Percentiles rank a stretch among this genome's conserved stretches.
phyloP scores from a whole-genome alignment of 2,888 invertebrate genomes.

The Salticus scenicus region DNA sequence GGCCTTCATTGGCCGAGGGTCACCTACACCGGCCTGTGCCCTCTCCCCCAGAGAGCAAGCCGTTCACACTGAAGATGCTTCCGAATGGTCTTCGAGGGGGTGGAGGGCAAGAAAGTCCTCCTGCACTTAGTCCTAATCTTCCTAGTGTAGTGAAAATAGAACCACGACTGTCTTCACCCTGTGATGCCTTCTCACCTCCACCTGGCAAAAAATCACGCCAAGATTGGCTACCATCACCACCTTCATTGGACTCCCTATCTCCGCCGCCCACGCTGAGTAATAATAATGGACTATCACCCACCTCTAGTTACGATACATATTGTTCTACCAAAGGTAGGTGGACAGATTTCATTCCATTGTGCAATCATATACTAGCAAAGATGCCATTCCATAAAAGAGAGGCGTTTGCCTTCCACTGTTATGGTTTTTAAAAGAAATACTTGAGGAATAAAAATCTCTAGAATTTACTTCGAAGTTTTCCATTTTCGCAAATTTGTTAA shows the following conservation, averaged over 20 bases:
- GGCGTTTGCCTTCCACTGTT: no score
- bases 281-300: constrained; percentile 64
- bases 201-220: constrained; percentile 56
- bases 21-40: constrained; percentile 24
- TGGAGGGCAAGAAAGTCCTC: constrained; percentile 63
- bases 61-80: constrained; percentile 40
- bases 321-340: constrained; percentile 64
- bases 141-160: constrained; percentile 70
- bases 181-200: constrained; percentile 47
- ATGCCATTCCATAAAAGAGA: no score
- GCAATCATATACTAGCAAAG: no score
- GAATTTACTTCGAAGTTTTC: no score
- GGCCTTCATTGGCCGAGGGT: background rate
- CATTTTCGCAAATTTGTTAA: no score
- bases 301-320: constrained; percentile 69
- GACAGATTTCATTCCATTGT: no score
- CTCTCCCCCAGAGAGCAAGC: constrained; percentile 29
- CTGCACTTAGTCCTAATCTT: constrained; percentile 67
- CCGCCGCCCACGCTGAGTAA: constrained; percentile 66
- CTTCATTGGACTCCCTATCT: constrained; percentile 69
- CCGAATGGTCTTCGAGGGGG: constrained; percentile 25
- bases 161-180: constrained; percentile 66
- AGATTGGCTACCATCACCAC: constrained; percentile 69
- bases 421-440: no score
- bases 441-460: no score